Conservation (phyloP, 1,140 invertebrate species). For the Elymnias hypermnestra region DNA sequence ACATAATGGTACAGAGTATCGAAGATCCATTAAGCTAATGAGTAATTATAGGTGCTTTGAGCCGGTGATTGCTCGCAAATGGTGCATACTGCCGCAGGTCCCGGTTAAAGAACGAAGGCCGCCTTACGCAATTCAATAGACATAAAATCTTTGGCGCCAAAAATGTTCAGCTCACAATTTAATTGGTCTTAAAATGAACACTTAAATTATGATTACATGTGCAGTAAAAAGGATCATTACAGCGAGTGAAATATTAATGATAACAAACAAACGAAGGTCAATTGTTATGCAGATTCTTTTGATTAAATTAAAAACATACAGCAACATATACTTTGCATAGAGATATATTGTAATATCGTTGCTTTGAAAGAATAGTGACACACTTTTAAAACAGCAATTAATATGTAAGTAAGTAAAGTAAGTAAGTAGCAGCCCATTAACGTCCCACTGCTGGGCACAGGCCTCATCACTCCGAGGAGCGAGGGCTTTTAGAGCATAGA, state of each 20-base stretch:
- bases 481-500: too few species aligned
- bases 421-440: too few species aligned
- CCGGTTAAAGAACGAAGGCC: conserved; percentile 46
- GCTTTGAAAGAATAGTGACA: too few species aligned
- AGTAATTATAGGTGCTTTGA: conserved; percentile 46
- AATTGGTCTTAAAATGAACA: conserved; percentile 12
- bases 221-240: conserved; percentile 1
- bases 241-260: neutral
- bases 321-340: too few species aligned
- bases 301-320: too few species aligned
- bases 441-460: too few species aligned
- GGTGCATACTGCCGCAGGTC: conserved; percentile 26
- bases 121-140: conserved; percentile 41
- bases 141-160: conserved; percentile 28
- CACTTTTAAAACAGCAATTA: too few species aligned
- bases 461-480: too few species aligned
- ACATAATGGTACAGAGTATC: conserved; percentile 36
- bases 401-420: too few species aligned
- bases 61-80: conserved; percentile 36
- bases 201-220: conserved; percentile 1
- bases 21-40: conserved; percentile 55
- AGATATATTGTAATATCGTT: too few species aligned
- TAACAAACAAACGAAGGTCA: neutral
- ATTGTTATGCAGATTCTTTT: neutral
- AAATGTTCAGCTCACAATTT: conserved; percentile 13